phyloP scores from a whole-genome alignment of 2,113 vertebrate genomes.

The Tenrec ecaudatus region DNA sequence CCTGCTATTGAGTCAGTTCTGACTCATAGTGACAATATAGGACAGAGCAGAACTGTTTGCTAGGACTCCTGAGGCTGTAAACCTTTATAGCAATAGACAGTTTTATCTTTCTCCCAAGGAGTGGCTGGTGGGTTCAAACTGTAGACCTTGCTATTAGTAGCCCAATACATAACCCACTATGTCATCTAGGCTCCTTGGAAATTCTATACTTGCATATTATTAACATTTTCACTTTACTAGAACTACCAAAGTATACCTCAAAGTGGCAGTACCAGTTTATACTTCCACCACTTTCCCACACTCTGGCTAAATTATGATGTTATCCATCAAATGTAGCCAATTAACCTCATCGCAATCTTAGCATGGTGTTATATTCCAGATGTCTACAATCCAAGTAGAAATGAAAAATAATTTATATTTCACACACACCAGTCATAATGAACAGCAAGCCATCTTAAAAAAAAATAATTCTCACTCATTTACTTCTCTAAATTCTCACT shows the following conservation, averaged over 20 bases:
- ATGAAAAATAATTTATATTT: constrained; percentile 22
- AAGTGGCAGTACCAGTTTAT: neutral
- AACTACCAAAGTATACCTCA: constrained; percentile 10
- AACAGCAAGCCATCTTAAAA: neutral
- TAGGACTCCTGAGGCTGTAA: no score
- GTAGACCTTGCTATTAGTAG: no score
- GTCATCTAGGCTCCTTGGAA: no score
- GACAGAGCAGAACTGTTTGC: no score
- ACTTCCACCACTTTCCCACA: neutral
- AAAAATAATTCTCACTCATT: constrained; percentile 20
- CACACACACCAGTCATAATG: constrained; percentile 16
- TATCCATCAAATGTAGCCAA: constrained; percentile 47
- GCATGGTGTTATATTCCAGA: constrained; percentile 12
- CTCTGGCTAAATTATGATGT: constrained; percentile 54
- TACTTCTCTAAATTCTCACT: constrained; percentile 23
- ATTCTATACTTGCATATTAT: no score
- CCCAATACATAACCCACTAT: no score
- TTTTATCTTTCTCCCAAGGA: no score
- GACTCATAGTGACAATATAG: no score
- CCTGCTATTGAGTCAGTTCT: no score
- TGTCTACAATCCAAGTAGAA: constrained; percentile 42
- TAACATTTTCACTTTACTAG: neutral
- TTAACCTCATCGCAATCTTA: constrained; percentile 11
- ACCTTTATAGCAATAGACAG: no score
- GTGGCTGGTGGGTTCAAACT: no score